Evolutionary conservation across 35 echinoderm and acorn worm genomes (phyloP).

Genomic region (Ophiothrix spiculata): DNA sequence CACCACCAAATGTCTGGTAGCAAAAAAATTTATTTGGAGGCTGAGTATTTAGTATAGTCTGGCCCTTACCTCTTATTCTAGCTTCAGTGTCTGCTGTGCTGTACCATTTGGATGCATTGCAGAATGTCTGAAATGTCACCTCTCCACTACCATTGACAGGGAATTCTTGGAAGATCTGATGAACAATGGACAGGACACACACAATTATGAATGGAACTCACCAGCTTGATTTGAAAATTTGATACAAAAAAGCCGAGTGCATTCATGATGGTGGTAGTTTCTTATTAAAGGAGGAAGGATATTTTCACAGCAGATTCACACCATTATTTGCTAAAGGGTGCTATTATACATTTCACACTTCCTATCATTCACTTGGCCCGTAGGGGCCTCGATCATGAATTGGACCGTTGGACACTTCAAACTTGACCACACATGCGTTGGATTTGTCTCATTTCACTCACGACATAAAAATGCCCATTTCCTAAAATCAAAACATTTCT

Average conservation of each 20-base stretch:
- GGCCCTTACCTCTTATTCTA: slow-evolving; percentile 37
- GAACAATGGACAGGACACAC: background rate
- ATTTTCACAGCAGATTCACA: too few species aligned
- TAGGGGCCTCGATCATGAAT: too few species aligned
- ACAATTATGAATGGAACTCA: background rate
- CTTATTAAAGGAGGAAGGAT: too few species aligned
- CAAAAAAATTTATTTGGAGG: too few species aligned
- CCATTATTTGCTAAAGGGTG: too few species aligned
- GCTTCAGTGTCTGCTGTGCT: slow-evolving; percentile 32
- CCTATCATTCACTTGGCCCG: background rate
- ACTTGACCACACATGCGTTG: too few species aligned
- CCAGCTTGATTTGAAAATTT: background rate
- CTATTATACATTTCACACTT: background rate
- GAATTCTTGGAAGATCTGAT: slow-evolving; percentile 27
- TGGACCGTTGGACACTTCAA: too few species aligned
- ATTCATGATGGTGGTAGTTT: background rate
- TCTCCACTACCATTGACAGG: slow-evolving; percentile 18
- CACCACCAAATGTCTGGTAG: too few species aligned
- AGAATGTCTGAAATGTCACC: slow-evolving; percentile 48
- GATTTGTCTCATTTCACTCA: too few species aligned
- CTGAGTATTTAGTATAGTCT: too few species aligned
- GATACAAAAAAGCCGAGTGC: background rate
- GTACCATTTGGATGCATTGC: slow-evolving; percentile 51
- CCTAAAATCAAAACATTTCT: too few species aligned
- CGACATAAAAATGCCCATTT: too few species aligned